Evolutionary conservation across 2,113 vertebrate species (phyloP).

Genomic region (Antechinus stuartii): DNA sequence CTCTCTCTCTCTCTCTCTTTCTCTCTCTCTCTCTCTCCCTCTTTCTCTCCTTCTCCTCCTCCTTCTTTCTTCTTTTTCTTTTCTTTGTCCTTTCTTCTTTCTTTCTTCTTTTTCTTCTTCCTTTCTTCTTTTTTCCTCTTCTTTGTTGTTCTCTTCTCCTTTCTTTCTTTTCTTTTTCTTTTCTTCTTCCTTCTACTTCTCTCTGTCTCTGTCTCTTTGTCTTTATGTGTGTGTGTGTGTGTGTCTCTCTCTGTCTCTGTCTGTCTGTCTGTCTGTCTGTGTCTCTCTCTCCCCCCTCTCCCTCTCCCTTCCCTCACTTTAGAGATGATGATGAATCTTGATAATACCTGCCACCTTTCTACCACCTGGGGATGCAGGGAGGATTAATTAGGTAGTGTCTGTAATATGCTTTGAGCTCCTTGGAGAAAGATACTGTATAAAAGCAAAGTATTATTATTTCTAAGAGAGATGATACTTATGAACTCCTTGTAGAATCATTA

Average conservation of each 20-base stretch:
- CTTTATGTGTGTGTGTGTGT: too few species aligned
- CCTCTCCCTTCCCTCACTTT: conserved; percentile 18
- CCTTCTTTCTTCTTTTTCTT: too few species aligned
- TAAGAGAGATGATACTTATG: conserved; percentile 71
- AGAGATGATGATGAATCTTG: conserved; percentile 25
- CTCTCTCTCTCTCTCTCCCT: too few species aligned
- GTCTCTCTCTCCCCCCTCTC: background rate
- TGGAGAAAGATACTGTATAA: conserved; percentile 71
- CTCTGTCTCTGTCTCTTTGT: background rate
- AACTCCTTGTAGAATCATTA: conserved; percentile 73
- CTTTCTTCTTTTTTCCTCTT: too few species aligned
- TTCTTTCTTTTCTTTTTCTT: background rate
- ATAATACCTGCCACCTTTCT: conserved; percentile 46
- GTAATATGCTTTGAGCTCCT: conserved; percentile 67
- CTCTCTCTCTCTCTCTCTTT: too few species aligned
- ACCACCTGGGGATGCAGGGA: conserved; percentile 59
- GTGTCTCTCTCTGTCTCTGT: background rate
- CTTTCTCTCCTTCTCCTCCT: too few species aligned
- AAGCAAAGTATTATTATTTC: conserved; percentile 76
- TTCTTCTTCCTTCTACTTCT: conserved; percentile 1
- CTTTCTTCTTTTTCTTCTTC: conserved; percentile 8
- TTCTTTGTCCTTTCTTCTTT: conserved; percentile 6
- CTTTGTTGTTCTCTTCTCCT: conserved; percentile 2
- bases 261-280: background rate
- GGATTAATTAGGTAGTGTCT: conserved; percentile 70